Conservation (phyloP, 2,113 vertebrate species). For the Echinops telfairi region DNA sequence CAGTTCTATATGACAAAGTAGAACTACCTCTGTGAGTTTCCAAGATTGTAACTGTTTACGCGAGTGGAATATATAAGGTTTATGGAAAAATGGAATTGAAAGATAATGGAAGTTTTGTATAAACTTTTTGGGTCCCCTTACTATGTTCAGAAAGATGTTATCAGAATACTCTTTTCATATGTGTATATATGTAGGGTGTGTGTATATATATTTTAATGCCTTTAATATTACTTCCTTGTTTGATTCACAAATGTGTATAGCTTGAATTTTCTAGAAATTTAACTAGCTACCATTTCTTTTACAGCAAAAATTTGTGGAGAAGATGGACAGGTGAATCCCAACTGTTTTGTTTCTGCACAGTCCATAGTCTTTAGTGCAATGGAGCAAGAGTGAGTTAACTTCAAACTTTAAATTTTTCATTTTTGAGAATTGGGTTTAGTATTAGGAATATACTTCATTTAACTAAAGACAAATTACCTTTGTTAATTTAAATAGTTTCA, state of each 20-base stretch:
- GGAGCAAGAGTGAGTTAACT: slow-evolving; percentile 95
- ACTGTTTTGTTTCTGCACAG: slow-evolving; percentile 97
- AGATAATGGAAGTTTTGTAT: no score
- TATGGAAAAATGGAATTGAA: no score
- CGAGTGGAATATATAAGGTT: neutral
- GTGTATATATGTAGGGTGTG: neutral
- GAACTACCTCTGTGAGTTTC: no score
- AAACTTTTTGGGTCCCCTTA: no score
- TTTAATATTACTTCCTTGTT: slow-evolving; percentile 30
- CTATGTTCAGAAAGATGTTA: no score
- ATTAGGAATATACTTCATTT: slow-evolving; percentile 7
- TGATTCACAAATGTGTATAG: slow-evolving; percentile 25
- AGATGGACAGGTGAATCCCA: slow-evolving; percentile 98
- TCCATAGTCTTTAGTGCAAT: slow-evolving; percentile 93
- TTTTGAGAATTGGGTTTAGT: slow-evolving; percentile 36
- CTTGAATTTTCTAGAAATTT: slow-evolving; percentile 55
- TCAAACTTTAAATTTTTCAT: neutral
- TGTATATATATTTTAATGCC: neutral
- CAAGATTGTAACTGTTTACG: no score
- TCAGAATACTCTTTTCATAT: no score
- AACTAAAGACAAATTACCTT: slow-evolving; percentile 47
- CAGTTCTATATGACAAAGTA: no score
- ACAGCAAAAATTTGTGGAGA: slow-evolving; percentile 99
- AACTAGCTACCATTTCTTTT: slow-evolving; percentile 73
- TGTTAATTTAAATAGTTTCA: slow-evolving; percentile 40